phyloP scores from a whole-genome alignment of 2,113 vertebrate genomes.

The Uropsilus gracilis region DNA sequence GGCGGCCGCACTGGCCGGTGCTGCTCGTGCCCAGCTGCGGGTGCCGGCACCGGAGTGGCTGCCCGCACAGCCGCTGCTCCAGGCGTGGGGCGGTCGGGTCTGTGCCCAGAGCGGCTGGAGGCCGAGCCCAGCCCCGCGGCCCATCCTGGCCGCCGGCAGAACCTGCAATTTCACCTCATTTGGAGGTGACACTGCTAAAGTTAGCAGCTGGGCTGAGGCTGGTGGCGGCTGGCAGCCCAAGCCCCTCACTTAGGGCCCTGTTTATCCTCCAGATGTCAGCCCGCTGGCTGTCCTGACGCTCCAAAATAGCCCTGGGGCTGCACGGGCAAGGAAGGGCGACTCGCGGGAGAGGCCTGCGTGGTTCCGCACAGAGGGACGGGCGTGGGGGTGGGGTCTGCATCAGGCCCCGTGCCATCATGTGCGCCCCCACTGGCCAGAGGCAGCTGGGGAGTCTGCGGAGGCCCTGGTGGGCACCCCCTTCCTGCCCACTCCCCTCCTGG shows the following conservation, averaged over 20 bases:
- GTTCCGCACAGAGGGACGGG: no score
- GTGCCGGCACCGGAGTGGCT: neutral
- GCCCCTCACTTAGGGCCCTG: slow-evolving; percentile 68
- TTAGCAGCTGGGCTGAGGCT: slow-evolving; percentile 53
- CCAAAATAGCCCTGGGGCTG: slow-evolving; percentile 76
- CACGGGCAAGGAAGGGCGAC: no score
- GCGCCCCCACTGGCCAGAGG: no score
- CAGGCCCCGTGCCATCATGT: no score
- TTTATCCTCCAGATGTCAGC: slow-evolving; percentile 44
- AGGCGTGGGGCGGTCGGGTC: neutral
- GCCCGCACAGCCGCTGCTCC: neutral
- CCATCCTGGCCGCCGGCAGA: neutral
- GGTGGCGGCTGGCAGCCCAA: slow-evolving; percentile 21
- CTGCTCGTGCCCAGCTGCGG: neutral
- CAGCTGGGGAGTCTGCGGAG: no score
- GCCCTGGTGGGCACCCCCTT: no score
- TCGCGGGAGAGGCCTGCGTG: no score
- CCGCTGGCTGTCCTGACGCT: no score
- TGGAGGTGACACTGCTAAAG: slow-evolving; percentile 75
- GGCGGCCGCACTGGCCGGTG: neutral
- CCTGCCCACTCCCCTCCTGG: neutral
- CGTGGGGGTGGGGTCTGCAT: no score
- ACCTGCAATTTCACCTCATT: slow-evolving; percentile 81
- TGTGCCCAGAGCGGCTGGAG: neutral
- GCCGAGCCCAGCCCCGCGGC: neutral